Conservation (phyloP, 2,888 invertebrate species). For the Nasonovia ribisnigri region DNA sequence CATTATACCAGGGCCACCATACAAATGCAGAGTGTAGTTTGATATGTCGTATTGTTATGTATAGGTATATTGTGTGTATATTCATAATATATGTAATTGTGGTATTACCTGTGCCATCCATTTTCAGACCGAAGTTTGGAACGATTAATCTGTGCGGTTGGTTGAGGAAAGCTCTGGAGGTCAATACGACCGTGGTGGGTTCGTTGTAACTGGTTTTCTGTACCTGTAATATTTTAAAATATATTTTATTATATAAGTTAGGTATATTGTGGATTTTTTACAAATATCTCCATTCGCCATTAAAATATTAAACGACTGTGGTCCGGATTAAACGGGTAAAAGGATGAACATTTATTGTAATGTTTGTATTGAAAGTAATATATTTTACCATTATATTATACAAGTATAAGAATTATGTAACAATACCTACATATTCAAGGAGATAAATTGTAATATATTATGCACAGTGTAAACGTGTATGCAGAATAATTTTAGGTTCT, state of each 20-base stretch:
- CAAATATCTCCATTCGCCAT: background rate
- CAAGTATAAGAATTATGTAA: background rate
- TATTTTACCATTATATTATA: background rate
- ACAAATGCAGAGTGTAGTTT: background rate
- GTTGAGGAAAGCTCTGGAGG: conserved; percentile 62
- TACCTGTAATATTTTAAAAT: conserved; percentile 46
- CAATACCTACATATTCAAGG: background rate
- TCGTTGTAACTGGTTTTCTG: conserved; percentile 60
- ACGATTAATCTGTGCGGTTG: conserved; percentile 58
- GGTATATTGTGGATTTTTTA: background rate
- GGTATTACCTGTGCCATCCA: conserved; percentile 59
- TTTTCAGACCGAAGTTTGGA: conserved; percentile 59
- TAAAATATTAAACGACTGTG: background rate
- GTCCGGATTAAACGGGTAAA: background rate
- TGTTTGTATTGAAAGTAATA: background rate
- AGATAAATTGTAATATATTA: background rate
- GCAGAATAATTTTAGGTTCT: background rate
- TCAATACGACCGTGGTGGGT: conserved; percentile 59
- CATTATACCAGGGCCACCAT: background rate
- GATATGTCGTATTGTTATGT: background rate
- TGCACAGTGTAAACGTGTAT: background rate
- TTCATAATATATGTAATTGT: background rate
- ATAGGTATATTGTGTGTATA: background rate
- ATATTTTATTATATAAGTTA: background rate
- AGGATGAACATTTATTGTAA: background rate